These are phyloP conservation scores for Rhinoraja longicauda DNA, from an alignment of 2,797 vertebrate species.

Conservation along the genomic window DNA sequence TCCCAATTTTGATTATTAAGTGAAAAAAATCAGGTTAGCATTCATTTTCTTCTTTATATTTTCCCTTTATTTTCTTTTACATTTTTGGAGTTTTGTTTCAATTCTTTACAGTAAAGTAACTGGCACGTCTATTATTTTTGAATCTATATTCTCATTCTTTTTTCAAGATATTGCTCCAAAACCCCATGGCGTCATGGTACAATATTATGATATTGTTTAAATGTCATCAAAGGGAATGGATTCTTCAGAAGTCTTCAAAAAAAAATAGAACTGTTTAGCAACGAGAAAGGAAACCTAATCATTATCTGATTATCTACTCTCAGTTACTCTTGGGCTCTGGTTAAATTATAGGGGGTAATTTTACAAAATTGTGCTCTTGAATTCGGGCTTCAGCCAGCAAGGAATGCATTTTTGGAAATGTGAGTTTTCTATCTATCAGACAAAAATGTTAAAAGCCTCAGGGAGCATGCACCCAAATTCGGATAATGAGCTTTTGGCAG, in stretches of 20 bases:
- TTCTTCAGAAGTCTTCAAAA: background rate
- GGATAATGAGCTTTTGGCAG: background rate
- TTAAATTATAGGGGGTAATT: background rate
- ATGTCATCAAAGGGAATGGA: background rate
- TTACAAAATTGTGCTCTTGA: background rate
- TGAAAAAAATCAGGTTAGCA: conserved; percentile 12
- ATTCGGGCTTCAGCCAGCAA: background rate
- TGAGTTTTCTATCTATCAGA: background rate
- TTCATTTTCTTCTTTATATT: background rate
- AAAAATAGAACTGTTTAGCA: background rate
- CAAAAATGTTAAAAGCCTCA: background rate
- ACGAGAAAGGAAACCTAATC: background rate
- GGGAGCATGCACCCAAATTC: background rate
- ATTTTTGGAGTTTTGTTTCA: background rate
- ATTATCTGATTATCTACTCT: background rate
- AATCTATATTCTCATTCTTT: background rate
- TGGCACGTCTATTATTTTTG: background rate
- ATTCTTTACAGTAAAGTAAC: background rate
- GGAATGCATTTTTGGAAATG: background rate
- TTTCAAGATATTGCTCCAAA: too few species aligned
- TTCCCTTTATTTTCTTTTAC: background rate
- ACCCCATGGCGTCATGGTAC: too few species aligned
- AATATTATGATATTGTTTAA: background rate
- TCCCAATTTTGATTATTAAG: background rate
- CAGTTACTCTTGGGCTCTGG: background rate